A percentile compares a stretch with the other conserved stretches of the same genome.
Evolutionary conservation across 2,888 invertebrate species (phyloP).

Genomic region (Perizoma affinitatum): DNA sequence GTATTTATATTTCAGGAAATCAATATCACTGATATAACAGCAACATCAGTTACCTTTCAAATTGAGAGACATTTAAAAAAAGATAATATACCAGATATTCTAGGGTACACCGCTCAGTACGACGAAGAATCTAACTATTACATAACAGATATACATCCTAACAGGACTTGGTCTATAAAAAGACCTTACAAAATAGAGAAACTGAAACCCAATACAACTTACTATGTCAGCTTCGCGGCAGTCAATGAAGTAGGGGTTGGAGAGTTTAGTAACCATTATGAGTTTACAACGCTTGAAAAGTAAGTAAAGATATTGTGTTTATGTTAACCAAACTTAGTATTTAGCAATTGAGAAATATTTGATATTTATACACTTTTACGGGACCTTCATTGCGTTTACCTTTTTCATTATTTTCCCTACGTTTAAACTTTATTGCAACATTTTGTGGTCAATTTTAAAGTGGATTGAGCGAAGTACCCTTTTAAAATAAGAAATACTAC

Average conservation of each 20-base stretch:
- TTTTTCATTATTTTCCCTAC: too few relatives aligned
- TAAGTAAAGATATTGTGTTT: slow-evolving; percentile 44
- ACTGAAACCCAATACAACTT: slow-evolving; percentile 62
- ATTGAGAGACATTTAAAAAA: slow-evolving; percentile 50
- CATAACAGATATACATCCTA: slow-evolving; percentile 64
- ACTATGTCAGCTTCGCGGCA: slow-evolving; percentile 66
- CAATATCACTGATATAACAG: slow-evolving; percentile 43
- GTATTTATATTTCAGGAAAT: slow-evolving; percentile 47
- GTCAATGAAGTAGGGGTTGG: slow-evolving; percentile 67
- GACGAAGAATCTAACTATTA: slow-evolving; percentile 61
- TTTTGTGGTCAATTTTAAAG: too few relatives aligned
- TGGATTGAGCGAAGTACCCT: too few relatives aligned
- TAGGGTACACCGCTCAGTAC: slow-evolving; percentile 67
- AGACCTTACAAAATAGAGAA: slow-evolving; percentile 61
- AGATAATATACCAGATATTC: slow-evolving; percentile 53
- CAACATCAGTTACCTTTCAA: slow-evolving; percentile 61
- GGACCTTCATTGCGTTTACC: too few relatives aligned
- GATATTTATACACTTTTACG: too few relatives aligned
- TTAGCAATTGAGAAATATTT: too few relatives aligned
- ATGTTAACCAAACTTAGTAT: too few relatives aligned
- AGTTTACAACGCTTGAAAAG: slow-evolving; percentile 66
- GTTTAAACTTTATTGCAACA: too few relatives aligned
- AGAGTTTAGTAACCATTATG: slow-evolving; percentile 51
- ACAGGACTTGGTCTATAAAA: slow-evolving; percentile 68
- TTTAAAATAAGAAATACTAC: slow-evolving; percentile 15